phyloP scores from a whole-genome alignment of 2,888 invertebrate genomes.

The Troilus luridus region DNA sequence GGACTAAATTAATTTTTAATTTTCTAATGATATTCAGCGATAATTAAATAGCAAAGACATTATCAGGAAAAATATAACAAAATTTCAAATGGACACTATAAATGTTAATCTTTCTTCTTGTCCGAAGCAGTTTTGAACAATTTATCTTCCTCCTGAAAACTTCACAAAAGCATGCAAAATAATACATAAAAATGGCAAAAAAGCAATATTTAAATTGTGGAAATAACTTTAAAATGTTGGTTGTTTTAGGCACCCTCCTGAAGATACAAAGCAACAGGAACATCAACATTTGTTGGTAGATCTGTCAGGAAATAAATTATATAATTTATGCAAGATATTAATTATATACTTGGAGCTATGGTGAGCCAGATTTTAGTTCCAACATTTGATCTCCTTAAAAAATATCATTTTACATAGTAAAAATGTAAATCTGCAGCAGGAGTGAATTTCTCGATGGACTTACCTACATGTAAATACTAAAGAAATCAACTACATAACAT shows the following conservation, averaged over 20 bases:
- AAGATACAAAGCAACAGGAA: not conserved
- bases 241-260: too few relatives aligned
- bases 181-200: not conserved
- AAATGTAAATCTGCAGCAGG: not conserved
- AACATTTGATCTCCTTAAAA: not conserved
- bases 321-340: not conserved
- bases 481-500: not conserved
- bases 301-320: not conserved
- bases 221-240: not conserved
- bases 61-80: too few relatives aligned
- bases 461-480: not conserved
- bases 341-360: not conserved
- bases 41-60: too few relatives aligned
- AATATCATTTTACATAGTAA: not conserved
- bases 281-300: not conserved
- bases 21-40: too few relatives aligned
- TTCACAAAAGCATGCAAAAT: not conserved
- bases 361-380: not conserved
- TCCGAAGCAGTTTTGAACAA: not conserved
- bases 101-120: not conserved
- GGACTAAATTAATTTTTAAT: too few relatives aligned
- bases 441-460: not conserved
- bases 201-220: not conserved
- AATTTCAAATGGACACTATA: not conserved
- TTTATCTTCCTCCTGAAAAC: not conserved